Percentiles rank a stretch among this genome's conserved stretches.
These are phyloP conservation scores for Indicator maculatus DNA, from an alignment of 2,113 vertebrate species.

Conservation along the genomic window DNA sequence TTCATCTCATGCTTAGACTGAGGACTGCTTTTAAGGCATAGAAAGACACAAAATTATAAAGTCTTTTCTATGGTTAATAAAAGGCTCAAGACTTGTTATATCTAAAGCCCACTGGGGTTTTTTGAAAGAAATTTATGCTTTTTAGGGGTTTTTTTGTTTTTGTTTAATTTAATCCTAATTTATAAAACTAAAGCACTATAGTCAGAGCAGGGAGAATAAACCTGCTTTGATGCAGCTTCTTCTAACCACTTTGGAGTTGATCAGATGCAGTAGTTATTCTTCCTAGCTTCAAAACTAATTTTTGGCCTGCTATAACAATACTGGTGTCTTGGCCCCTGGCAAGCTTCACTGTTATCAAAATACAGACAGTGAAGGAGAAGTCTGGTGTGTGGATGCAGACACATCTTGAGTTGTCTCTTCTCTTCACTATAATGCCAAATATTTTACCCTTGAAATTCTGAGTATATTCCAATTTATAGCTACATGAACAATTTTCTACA, in stretches of 20 bases:
- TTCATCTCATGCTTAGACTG: background rate
- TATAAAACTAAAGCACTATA: background rate
- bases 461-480: background rate
- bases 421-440: background rate
- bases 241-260: background rate
- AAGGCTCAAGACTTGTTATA: background rate
- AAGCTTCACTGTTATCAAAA: background rate
- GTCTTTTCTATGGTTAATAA: background rate
- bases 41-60: background rate
- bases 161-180: background rate
- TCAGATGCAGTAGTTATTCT: background rate
- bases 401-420: background rate
- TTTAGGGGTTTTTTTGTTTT: background rate
- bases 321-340: background rate
- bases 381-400: background rate
- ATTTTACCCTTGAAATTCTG: background rate
- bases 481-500: background rate
- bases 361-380: background rate
- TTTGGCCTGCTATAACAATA: background rate
- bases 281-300: background rate
- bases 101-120: background rate
- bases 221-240: background rate
- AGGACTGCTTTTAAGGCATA: background rate
- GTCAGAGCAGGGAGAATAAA: background rate
- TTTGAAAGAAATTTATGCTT: background rate